Evolutionary conservation across 92 coral and sea anemone genomes (phyloP), one percentile per base, ranked within the genome.

Genomic region (Porites lobata): DNA sequence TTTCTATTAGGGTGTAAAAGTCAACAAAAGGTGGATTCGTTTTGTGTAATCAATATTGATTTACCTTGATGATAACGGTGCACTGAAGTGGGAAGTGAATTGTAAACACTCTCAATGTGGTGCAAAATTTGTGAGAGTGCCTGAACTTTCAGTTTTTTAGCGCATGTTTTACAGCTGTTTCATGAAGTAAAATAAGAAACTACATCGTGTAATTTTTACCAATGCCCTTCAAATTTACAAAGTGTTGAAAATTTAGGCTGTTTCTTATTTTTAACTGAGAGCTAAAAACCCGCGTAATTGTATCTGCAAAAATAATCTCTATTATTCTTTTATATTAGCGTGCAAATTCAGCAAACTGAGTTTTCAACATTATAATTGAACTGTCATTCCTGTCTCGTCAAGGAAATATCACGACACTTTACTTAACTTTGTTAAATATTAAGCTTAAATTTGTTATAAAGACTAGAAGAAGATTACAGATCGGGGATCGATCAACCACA

Each of bases 341-440:
- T 84, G 72, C 50, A 50, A 84, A 56, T 10, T 73, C 50, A 8
- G 51, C 74, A 82, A 69, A 69, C 50, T 57, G 62, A 50, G 47
- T 43, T 81, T 29, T 22, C 56, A 29, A 11, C 47, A 38, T 38
- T 4, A 51, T 70, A 29, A 53, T 32, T 14, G 29, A 69, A 8
- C 63, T 14, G 66, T 56, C 59, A 84, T 84, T 73, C 87, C 53
- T 84, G 21, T 65, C 54, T 73, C 80, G 87, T 74, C 87, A 73
- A 43, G 87, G 64, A 58, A 73, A 84, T 80, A 6, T 22, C 6
- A 38, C 11, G 47, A 38, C 47, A 38, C 47, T 38, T 38, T 29
- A 59, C 43, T 6, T 5, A 73, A 50, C 65, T 80, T n/a, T 79
- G 32, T 47, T 51, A 53, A 19, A 15, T 53, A 52, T 14, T 50